Base-by-base conservation (phyloP, 2,113 vertebrate genomes). In the Onychostoma macrolepis region DNA sequence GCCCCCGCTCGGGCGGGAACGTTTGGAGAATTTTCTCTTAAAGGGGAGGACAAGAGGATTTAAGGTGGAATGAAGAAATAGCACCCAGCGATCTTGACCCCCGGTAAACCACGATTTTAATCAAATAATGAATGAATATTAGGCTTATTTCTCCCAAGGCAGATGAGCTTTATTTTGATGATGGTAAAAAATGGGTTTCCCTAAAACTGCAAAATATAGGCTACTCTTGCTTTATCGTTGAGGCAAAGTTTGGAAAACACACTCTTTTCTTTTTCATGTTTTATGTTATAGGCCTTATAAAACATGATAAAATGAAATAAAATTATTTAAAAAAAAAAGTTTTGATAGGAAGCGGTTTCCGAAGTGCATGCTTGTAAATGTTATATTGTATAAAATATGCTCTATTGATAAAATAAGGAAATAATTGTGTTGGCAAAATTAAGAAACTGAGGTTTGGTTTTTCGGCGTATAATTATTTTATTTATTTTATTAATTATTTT, bases 51-150 rank as follows among this genome's bases (percentile, higher is more conserved):
- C 85, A 71, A 19, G 3, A 30, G 38, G 9, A 72, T 89, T 92
- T 92, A 92, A 92, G 91, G 91, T 91, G 91, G 91, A 92, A 86
- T 87, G 74, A 67, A 80, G 0, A 26, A 86, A 17, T 63, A 4
- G 19, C 19, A 8, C 17, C 19, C 19, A 86, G 26, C 21, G 69
- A 53, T 50, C 84, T 71, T 53, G 43, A n/a, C 84, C 12, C n/a
- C 41, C 9, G 28, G 30, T 13, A 28, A 50, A 83, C 50, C 2
- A 33, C 17, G 6, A 13, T n/a, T 15, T 19, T 9, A 33, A 48
- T 69, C 13, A 33, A 69, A 71, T 24, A 24, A 67, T 15, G 9
- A 50, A 2, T 82, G 15, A 28, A 82, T 28, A 30, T 19, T 21
- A 21, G 24, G 36, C 1, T 36, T 33, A 33, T 17, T 56, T 79